Evolutionary conservation across 1,140 invertebrate genomes (phyloP), one percentile per base, ranked within the genome.

Genomic region (Cylas formicarius): DNA sequence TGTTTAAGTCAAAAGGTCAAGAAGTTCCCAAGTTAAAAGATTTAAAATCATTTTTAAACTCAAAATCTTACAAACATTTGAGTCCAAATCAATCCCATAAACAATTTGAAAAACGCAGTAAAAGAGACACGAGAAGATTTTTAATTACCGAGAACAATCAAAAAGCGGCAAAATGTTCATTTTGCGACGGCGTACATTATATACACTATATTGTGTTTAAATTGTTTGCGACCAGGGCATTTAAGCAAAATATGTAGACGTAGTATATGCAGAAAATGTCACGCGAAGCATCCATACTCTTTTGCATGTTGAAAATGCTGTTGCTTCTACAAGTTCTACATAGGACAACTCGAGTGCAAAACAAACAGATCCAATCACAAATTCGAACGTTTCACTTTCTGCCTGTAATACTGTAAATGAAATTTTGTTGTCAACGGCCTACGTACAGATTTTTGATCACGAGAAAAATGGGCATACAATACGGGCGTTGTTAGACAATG

Each of bases 401-500:
- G 40, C 40, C 11, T 22, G 14, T 34, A 11, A 6, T 11, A 8
- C 19, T 7, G 29, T 22, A 6, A 43, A 18, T 36, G 31, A 18
- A 7, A 7, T 33, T 17, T 34, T 43, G 24, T 35, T 35, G 21
- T 43, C 40, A 16, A 43, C 40, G 3, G 40, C 31, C 4, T 10
- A 33, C n/a, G 11, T 43, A 11, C 4, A 23, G 4, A 36, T 43
- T 3, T 34, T 43, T 10, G 40, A 43, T 16, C 9, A 20, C 4
- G 14, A 10, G n/a, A 21, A 16, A 22, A 33, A 43, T 4, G 26
- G 18, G 17, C 40, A 43, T 34, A 35, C 11, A 16, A 46, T 43
- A 16, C 43, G 49, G n/a, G 50, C 42, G 3, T 24, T 56, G 3
- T 39, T 57, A 9, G 56, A 57, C 22, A 44, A 14, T 16, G 53